Evolutionary conservation across 64 coral and sea anemone species (phyloP), one percentile per base, ranked within the genome.

Genomic region (Trachythela sp.): DNA sequence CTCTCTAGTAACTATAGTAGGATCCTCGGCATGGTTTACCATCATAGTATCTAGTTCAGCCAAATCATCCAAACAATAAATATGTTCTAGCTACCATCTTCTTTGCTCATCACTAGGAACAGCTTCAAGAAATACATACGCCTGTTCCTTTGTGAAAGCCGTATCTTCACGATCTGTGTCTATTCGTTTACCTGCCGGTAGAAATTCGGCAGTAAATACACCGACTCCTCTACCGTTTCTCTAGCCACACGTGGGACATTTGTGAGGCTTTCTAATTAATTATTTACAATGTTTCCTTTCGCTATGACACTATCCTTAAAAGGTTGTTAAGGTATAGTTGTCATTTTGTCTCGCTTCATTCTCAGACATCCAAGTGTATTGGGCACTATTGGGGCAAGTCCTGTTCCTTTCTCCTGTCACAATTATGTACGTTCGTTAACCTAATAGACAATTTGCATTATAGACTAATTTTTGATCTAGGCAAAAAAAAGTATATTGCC

Each of bases 171-270:
- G 20, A 32, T 83, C 71, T 4, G 15, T 2, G 22, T 89, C 88
- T 24, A 89, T 24, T 20, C 67, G 67, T 35, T 67, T 89, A 35
- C 70, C 70, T 24, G 67, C 88, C n/a, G 70, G 88, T 49, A 89
- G 45, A 35, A 89, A 89, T 48, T 89, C 27, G 42, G 10, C 41
- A 4, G 88, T 27, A 83, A 89, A 89, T 17, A 89, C 88, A 48
- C 88, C 88, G 30, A 89, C 29, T 22, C 88, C 88, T 48, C 77
- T 40, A 24, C 49, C 22, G 17, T 36, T 60, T 2, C 71, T 29
- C 30, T 83, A 35, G 88, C 88, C 33, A 13, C 34, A 22, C 88
- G 24, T 27, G 88, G 88, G 30, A 89, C 68, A 70, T 35, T 8
- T 24, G 9, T 36, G 3, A 27, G 37, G 2, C 13, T 88, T 88